Evolutionary conservation across 2,797 vertebrate species (phyloP).

Genomic region (Mormyrops boulengeri): DNA sequence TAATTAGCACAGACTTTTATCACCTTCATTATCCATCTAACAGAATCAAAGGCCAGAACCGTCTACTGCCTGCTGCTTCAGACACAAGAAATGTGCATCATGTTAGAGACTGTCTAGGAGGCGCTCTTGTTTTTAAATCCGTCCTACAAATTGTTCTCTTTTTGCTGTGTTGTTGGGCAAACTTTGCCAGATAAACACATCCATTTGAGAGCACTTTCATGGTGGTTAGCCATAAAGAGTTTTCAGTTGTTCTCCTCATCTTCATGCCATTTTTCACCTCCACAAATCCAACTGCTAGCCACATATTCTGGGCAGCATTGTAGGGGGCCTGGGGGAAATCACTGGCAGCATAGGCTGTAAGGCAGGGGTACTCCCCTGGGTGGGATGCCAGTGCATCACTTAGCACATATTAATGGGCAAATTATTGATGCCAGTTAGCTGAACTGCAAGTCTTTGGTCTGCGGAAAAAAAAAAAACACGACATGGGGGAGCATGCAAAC

Average conservation of each 20-base stretch:
- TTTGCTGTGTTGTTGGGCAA: constrained; percentile 27
- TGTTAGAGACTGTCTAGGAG: constrained; percentile 31
- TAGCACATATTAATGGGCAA: neutral
- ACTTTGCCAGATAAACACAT: constrained; percentile 5
- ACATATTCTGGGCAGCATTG: neutral
- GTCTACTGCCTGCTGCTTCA: constrained; percentile 23
- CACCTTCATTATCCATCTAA: constrained; percentile 42
- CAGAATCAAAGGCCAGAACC: constrained; percentile 20
- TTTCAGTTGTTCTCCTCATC: neutral
- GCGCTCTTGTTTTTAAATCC: constrained; percentile 13
- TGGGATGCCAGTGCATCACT: neutral
- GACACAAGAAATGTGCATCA: neutral
- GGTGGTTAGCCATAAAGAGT: neutral
- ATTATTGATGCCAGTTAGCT: neutral
- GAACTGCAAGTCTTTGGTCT: neutral
- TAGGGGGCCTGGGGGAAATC: neutral
- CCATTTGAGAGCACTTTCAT: neutral
- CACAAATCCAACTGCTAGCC: neutral
- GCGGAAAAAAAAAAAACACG: neutral
- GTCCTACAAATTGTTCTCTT: neutral
- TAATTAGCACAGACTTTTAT: constrained; percentile 39
- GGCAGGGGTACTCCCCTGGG: neutral
- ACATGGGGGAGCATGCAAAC: neutral
- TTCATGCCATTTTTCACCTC: neutral
- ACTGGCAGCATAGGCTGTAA: neutral